Evolutionary conservation across 2,797 vertebrate species (phyloP).

Genomic region (Dendrocincla fuliginosa): DNA sequence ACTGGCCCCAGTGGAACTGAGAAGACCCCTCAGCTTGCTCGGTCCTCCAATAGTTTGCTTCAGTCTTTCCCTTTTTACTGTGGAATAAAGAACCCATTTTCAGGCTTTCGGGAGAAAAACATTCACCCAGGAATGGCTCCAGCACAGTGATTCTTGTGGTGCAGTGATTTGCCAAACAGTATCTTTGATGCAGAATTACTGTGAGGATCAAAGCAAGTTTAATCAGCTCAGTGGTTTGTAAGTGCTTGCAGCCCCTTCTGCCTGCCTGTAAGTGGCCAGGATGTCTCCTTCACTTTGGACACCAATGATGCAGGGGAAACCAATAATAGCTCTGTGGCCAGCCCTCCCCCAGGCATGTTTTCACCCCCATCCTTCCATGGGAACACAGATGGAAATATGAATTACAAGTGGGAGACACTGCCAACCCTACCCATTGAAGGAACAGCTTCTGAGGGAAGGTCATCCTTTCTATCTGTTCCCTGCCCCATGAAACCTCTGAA

Average conservation of each 20-base stretch:
- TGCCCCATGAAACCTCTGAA: not conserved
- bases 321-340: not conserved
- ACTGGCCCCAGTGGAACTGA: not conserved
- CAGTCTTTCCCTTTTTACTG: not conserved
- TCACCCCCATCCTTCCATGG: slow-evolving; percentile 8
- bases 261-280: not conserved
- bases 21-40: not conserved
- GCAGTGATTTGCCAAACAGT: not conserved
- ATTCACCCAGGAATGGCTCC: not conserved
- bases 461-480: not conserved
- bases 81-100: not conserved
- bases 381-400: slow-evolving; percentile 38
- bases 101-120: not conserved
- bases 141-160: not conserved
- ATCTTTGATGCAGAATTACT: slow-evolving; percentile 8
- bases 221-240: not conserved
- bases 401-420: not conserved
- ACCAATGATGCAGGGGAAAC: not conserved
- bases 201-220: slow-evolving; percentile 15
- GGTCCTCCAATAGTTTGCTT: not conserved
- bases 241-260: not conserved
- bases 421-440: not conserved
- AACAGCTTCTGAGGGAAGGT: not conserved
- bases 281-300: slow-evolving; percentile 10
- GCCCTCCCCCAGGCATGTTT: not conserved